Conservation (phyloP, 2,113 vertebrate species). For the human (Homo sapiens) region DNA sequence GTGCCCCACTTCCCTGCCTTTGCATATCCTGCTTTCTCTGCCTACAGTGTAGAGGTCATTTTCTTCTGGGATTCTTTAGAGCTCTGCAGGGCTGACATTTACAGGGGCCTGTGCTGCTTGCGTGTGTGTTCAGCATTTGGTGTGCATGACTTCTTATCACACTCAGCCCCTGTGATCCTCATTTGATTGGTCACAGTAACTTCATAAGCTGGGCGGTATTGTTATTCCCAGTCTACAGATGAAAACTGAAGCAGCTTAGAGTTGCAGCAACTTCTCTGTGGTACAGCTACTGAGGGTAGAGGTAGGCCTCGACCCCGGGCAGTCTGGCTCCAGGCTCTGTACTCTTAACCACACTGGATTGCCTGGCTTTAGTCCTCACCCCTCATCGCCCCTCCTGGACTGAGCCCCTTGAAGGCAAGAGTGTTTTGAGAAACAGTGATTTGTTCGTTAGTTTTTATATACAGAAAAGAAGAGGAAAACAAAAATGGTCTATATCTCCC, state of each 20-base stretch:
- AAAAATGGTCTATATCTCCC: neutral
- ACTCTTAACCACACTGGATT: too few relatives aligned
- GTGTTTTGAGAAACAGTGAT: neutral
- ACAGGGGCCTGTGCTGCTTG: neutral
- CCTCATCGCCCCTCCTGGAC: neutral
- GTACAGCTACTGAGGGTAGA: neutral
- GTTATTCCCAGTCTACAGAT: too few relatives aligned
- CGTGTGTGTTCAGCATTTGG: neutral
- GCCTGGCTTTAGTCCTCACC: neutral
- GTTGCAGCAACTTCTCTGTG: rapidly evolving
- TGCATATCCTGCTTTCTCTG: neutral
- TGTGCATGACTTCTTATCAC: neutral
- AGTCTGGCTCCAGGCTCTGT: neutral
- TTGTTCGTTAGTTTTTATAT: neutral
- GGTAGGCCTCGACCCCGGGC: neutral
- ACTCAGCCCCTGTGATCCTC: rapidly evolving
- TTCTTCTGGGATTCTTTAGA: neutral
- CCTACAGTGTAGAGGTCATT: neutral
- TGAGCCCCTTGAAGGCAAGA: neutral
- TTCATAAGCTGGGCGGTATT: too few relatives aligned
- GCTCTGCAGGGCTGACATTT: neutral
- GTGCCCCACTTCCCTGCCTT: neutral
- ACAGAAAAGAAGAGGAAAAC: neutral
- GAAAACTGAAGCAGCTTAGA: neutral
- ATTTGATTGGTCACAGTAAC: neutral